Base-by-base conservation (phyloP, 2,888 invertebrate genomes). In the Tetragonisca angustula region DNA sequence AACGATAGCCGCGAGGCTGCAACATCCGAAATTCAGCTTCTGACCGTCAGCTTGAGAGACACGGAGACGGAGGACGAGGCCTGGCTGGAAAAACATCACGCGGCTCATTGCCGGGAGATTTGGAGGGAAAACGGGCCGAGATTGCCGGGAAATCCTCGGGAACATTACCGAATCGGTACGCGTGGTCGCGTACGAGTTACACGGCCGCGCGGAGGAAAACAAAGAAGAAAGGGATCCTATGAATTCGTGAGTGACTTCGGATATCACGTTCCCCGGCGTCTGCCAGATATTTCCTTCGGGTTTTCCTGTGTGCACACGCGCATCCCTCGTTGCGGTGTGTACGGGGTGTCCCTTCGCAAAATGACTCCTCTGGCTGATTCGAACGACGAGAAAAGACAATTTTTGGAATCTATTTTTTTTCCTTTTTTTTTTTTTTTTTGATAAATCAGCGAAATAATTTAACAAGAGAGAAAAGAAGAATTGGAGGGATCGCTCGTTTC, bases 161-260 rank as follows among this genome's bases (percentile, higher is more conserved):
- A 83, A 81, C 81, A 88, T 89, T 89, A 83, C 78, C 78, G 83
- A 88, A 89, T 89, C 89, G 88, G 88, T 73, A 73, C 83, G 81
- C 84, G 84, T 81, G 87, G 81, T 56, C 78, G 87, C 84, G 87
- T 79, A 74, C 71, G 81, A 80, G 83, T 87, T 87, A 85, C 83
- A 83, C 59, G 70, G 70, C 65, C 76, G 56, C 77, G 76, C 75
- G 82, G 82, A 79, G 83, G 85, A 77, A 78, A 84, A 85, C 80
- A 83, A 85, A 87, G 80, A 76, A 77, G 72, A 73, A 77, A 78
- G 69, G 70, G 81, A 75, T 89, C 90, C 89, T 85, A 89, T 89
- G 89, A 89, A 89, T 89, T 89, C 87, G 88, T 89, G 89, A 89
- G 89, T 83, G 90, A 90, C 90, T 90, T 81, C 80, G 88, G 87